Evolutionary conservation across 2,113 vertebrate genomes (phyloP).

Genomic region (Corvus moneduloides): DNA sequence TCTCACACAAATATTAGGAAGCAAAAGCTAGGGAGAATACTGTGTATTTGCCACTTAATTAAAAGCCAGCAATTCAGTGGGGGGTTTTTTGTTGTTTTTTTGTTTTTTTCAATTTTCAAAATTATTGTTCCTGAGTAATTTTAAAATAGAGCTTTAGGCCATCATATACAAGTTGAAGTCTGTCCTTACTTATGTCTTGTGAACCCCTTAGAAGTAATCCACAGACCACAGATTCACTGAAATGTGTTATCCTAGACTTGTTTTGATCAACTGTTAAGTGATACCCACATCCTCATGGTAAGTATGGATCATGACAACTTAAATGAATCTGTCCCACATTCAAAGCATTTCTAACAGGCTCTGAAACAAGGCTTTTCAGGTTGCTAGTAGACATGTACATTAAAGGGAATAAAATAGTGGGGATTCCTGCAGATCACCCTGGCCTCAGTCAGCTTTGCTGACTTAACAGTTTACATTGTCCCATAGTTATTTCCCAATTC

Average conservation of each 20-base stretch:
- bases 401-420: not conserved
- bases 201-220: not conserved
- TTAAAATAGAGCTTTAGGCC: not conserved
- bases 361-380: not conserved
- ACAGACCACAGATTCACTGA: not conserved
- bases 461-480: not conserved
- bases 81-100: fast-evolving
- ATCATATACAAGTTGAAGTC: not conserved
- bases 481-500: not conserved
- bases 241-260: not conserved
- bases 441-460: not conserved
- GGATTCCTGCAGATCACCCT: not conserved
- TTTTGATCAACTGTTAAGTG: not conserved
- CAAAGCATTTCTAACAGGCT: not conserved
- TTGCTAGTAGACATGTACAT: not conserved
- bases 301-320: not conserved
- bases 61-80: not conserved
- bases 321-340: not conserved
- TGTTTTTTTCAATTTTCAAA: not conserved
- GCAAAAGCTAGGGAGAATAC: not conserved
- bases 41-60: not conserved
- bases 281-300: not conserved
- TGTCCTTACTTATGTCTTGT: not conserved
- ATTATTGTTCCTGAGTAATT: not conserved
- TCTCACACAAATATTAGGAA: not conserved